phyloP scores from a whole-genome alignment of 1,140 invertebrate species.

The Physella acuta region DNA sequence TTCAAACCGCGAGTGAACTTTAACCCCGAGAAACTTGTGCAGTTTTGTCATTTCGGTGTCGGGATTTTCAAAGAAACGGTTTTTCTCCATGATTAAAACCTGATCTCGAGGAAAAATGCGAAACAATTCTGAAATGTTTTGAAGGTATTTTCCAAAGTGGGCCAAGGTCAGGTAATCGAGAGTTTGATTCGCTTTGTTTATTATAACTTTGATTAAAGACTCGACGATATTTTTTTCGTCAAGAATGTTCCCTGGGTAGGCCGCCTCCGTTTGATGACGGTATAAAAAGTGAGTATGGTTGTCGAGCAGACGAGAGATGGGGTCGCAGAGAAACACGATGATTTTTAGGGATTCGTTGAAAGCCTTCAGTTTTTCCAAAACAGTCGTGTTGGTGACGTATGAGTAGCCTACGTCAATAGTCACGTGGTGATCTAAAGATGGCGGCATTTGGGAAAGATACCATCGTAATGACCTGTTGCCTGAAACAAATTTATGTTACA shows the following conservation, averaged over 20 bases:
- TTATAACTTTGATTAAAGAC: no score
- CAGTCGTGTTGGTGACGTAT: slow-evolving; percentile 3
- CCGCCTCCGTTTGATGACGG: no score
- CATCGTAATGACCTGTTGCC: not conserved
- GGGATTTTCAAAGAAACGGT: not conserved
- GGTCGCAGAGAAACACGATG: slow-evolving; percentile 12
- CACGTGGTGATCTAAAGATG: slow-evolving; percentile 6
- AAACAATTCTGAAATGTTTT: slow-evolving; percentile 1
- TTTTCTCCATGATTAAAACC: slow-evolving; percentile 1
- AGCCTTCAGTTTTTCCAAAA: not conserved
- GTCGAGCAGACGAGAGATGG: slow-evolving; percentile 1
- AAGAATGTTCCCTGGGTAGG: no score
- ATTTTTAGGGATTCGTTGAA: slow-evolving; percentile 14
- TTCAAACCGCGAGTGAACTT: no score
- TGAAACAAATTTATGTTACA: not conserved
- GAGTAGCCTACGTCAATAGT: slow-evolving; percentile 13
- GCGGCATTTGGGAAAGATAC: slow-evolving; percentile 15
- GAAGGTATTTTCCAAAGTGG: no score
- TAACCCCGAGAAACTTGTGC: not conserved
- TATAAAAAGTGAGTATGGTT: no score
- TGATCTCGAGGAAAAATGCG: slow-evolving; percentile 1
- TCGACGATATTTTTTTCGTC: no score
- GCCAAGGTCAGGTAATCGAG: no score
- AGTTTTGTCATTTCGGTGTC: not conserved
- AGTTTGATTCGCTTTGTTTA: no score